Conservation (phyloP, 2,113 vertebrate species). For the Hippoglossus stenolepis region DNA sequence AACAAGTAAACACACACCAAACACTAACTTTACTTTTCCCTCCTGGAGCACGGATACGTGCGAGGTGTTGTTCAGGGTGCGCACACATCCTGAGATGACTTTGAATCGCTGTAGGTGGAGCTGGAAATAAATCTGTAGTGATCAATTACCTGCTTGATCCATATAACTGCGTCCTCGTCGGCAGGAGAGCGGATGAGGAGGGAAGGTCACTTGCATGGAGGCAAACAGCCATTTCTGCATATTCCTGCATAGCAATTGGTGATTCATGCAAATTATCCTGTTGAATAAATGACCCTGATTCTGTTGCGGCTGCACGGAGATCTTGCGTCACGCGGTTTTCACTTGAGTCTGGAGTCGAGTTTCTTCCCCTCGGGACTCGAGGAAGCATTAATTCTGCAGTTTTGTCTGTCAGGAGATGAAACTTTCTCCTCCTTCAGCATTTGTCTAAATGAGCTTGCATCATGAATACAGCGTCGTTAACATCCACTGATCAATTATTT, state of each 20-base stretch:
- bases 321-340: neutral
- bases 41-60: neutral
- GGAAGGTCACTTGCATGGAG: constrained; percentile 14
- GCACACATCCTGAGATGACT: neutral
- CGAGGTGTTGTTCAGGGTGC: neutral
- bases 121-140: constrained; percentile 44
- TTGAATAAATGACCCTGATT: constrained; percentile 37
- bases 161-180: neutral
- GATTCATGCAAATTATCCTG: constrained; percentile 43
- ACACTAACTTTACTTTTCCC: neutral
- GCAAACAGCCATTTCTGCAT: constrained; percentile 2
- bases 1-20: constrained; percentile 89
- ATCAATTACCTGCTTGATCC: constrained; percentile 62
- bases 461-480: constrained; percentile 10
- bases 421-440: neutral
- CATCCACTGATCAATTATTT: constrained; percentile 54
- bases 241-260: constrained; percentile 8
- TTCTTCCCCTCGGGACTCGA: constrained; percentile 7
- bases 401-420: neutral
- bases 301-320: constrained; percentile 9
- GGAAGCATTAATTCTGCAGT: constrained; percentile 41
- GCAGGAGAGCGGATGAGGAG: constrained; percentile 9
- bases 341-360: neutral
- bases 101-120: constrained; percentile 17
- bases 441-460: constrained; percentile 47